Conservation (phyloP, 2,113 vertebrate species). For the Apistogramma diplotaenia region DNA sequence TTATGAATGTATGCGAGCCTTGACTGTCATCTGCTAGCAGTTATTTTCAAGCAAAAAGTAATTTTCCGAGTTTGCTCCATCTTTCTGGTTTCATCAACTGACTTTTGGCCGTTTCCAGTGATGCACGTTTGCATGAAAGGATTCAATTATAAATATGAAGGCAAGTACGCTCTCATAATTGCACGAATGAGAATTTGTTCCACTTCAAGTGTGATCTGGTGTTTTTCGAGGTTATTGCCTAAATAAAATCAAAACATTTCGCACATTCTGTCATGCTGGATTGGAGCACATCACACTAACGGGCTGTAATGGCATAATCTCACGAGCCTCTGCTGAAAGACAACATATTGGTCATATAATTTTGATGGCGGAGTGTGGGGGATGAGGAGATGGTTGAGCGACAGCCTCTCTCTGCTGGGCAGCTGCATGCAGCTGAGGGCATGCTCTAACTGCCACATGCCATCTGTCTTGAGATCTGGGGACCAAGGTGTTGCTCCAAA, state of each 20-base stretch:
- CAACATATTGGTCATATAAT: slow-evolving; percentile 53
- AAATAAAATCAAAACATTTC: not conserved
- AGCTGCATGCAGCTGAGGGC: slow-evolving; percentile 38
- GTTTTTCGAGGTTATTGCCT: slow-evolving; percentile 15
- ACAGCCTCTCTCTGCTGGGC: slow-evolving; percentile 3
- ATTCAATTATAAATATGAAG: not conserved
- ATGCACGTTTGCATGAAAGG: not conserved
- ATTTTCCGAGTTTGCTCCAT: not conserved
- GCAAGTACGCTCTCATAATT: not conserved
- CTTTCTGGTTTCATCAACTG: slow-evolving; percentile 3
- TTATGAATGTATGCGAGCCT: slow-evolving; percentile 24
- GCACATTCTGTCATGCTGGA: not conserved
- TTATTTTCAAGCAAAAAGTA: slow-evolving; percentile 22
- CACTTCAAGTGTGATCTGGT: not conserved
- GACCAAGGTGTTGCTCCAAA: slow-evolving; percentile 43
- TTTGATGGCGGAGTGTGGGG: slow-evolving; percentile 29
- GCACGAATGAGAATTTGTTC: not conserved
- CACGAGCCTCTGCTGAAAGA: slow-evolving; percentile 2
- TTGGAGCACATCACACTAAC: slow-evolving; percentile 30
- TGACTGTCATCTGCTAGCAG: slow-evolving; percentile 13
- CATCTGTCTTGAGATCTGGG: slow-evolving; percentile 52
- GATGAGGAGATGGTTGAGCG: slow-evolving; percentile 1
- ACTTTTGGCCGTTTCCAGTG: not conserved
- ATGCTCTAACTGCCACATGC: slow-evolving; percentile 36
- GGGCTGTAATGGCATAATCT: slow-evolving; percentile 24